A percentile compares a stretch with the other conserved stretches of the same genome.
These are phyloP conservation scores for Pseudomyrmex gracilis DNA, from an alignment of 1,140 invertebrate genomes.

Conservation along the genomic window DNA sequence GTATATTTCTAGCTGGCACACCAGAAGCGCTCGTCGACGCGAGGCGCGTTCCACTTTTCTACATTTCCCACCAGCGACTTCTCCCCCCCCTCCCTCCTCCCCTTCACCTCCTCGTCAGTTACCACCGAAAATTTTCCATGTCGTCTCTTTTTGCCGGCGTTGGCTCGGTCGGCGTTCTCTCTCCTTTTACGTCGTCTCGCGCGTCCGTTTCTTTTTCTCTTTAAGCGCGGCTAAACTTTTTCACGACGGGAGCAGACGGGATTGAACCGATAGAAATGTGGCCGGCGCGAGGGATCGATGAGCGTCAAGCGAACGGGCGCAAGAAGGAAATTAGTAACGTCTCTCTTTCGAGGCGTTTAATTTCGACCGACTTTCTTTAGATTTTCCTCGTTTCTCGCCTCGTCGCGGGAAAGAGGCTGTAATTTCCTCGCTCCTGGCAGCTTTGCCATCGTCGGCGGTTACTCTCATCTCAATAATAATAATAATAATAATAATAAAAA, in stretches of 20 bases:
- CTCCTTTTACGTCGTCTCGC: background rate
- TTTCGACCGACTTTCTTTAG: conserved; percentile 18
- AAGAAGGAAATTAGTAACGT: conserved; percentile 51
- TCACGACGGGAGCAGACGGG: conserved; percentile 23
- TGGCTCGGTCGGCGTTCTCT: conserved; percentile 31
- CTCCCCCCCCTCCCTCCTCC: background rate
- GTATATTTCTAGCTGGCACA: conserved; percentile 65
- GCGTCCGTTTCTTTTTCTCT: conserved; percentile 23
- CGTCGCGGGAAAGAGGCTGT: background rate
- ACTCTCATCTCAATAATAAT: no score
- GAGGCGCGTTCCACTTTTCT: conserved; percentile 64
- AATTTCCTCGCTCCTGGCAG: background rate
- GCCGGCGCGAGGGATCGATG: conserved; percentile 38
- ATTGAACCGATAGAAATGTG: conserved; percentile 56
- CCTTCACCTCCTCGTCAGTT: conserved; percentile 14
- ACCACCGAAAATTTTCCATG: conserved; percentile 47
- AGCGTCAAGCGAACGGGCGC: conserved; percentile 9
- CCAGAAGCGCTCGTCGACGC: conserved; percentile 35
- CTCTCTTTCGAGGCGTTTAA: conserved; percentile 35
- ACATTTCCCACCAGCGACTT: conserved; percentile 40
- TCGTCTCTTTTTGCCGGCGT: conserved; percentile 50
- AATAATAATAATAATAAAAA: no score
- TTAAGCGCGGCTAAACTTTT: conserved; percentile 39
- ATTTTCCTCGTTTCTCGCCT: background rate
- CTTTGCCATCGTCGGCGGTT: no score